These are phyloP conservation scores for Alsophila aescularia DNA, from an alignment of 2,888 invertebrate genomes.

Conservation along the genomic window DNA sequence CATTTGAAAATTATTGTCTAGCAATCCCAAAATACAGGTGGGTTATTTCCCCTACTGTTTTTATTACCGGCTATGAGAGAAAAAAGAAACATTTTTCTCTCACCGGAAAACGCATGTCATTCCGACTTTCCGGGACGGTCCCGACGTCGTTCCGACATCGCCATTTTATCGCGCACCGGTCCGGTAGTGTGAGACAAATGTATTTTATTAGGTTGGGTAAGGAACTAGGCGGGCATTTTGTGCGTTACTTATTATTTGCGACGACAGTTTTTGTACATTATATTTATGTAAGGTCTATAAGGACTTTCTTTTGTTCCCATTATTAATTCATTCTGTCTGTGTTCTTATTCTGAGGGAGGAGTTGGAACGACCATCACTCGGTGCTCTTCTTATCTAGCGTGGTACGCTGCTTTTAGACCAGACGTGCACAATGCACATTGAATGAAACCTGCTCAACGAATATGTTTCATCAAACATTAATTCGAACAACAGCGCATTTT, in stretches of 20 bases:
- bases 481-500: too few relatives aligned
- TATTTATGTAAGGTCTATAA: too few relatives aligned
- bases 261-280: background rate
- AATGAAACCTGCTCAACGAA: too few relatives aligned
- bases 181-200: constrained; percentile 48
- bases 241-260: constrained; percentile 9
- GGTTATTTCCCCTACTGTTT: constrained; percentile 7
- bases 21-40: background rate
- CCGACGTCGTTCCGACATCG: constrained; percentile 42
- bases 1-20: too few relatives aligned
- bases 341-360: too few relatives aligned
- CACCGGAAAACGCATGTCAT: constrained; percentile 54
- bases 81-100: constrained; percentile 43
- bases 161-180: constrained; percentile 44
- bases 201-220: constrained; percentile 35
- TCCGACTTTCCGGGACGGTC: constrained; percentile 49
- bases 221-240: constrained; percentile 24
- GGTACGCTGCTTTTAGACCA: too few relatives aligned
- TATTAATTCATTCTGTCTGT: too few relatives aligned
- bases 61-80: constrained; percentile 8
- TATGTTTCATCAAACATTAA: too few relatives aligned
- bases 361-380: too few relatives aligned
- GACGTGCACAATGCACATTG: too few relatives aligned
- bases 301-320: too few relatives aligned
- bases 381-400: too few relatives aligned